Base-by-base conservation (phyloP, 2,888 invertebrate genomes). In the Drosophila yooni region DNA sequence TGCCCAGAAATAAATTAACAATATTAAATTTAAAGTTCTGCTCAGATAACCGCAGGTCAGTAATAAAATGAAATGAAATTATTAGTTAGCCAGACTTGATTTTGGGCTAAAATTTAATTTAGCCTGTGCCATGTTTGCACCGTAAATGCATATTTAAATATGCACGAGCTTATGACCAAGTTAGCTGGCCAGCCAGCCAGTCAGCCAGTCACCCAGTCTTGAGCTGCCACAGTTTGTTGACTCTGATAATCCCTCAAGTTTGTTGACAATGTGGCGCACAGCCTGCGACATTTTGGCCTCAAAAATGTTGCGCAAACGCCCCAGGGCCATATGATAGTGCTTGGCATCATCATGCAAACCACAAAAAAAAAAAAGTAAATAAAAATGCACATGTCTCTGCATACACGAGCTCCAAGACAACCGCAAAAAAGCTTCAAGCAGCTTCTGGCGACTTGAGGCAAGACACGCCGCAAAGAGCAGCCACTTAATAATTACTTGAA, bases 241-340 rank as follows among this genome's bases (percentile, higher is more conserved):
- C 91, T 88, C 80, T 89, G 89, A 87, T 89, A 89, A 91, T 90
- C 90, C 89, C 74, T 89, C 89, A 91, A 91, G 89, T 90, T 87
- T 90, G 87, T 90, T 90, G 88, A 90, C 89, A 79, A 83, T 90
- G 70, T 76, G 83, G 67, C 83, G 70, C 76, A 76, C 56, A 67
- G 64, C 36, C 64, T 63, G 76, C 74, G 82, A 74, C 79, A 70
- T 80, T 78, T 78, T 80, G 66, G 56, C 74, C 82, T 81, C 71
- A 81, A 82, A 81, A 75, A 70, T 67, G 78, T 89, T 76, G 74
- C 77, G 65, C 82, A 84, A 77, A 82, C 82, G 89, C 84, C 82
- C 71, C 18, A 43, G 52, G 60, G 34, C 54, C 21, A 40, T 57
- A 48, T 21, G 21, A 21, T 57, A 58, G 63, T 65, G 57, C 81